These are phyloP conservation scores for Sciurus niger DNA, from an alignment of 2,113 vertebrate genomes.

Conservation along the genomic window DNA sequence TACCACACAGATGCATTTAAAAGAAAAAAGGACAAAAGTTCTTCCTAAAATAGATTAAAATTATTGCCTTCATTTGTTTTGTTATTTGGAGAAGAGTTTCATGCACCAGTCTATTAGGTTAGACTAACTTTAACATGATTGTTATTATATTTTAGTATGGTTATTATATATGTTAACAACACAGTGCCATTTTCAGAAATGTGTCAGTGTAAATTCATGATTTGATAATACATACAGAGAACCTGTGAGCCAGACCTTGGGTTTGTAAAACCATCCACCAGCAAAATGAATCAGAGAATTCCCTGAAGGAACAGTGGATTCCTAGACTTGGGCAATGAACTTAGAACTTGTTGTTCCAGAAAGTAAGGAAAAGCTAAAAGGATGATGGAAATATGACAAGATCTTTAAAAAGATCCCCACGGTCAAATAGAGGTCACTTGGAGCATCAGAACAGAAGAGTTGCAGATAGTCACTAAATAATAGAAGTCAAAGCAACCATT, in stretches of 20 bases:
- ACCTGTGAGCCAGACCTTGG: too few relatives aligned
- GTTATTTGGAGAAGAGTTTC: not conserved
- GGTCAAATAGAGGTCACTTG: not conserved
- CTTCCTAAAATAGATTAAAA: not conserved
- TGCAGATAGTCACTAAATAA: not conserved
- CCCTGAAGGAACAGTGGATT: too few relatives aligned
- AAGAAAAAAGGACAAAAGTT: not conserved
- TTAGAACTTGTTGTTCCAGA: not conserved
- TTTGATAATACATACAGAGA: too few relatives aligned
- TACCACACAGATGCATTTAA: not conserved
- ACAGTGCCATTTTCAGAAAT: not conserved
- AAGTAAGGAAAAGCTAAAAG: not conserved
- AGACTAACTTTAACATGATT: not conserved
- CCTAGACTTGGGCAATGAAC: not conserved
- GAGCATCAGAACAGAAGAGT: not conserved
- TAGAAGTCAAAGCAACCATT: not conserved
- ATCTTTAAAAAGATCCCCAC: not conserved
- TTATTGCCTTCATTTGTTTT: not conserved
- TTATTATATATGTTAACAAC: not conserved
- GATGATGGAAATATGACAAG: not conserved
- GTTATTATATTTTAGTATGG: not conserved
- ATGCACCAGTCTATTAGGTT: not conserved
- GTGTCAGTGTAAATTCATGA: too few relatives aligned
- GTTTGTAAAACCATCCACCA: too few relatives aligned
- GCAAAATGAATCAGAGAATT: too few relatives aligned